Evolutionary conservation across 2,797 vertebrate genomes (phyloP).

Genomic region (Margarornis squamiger): DNA sequence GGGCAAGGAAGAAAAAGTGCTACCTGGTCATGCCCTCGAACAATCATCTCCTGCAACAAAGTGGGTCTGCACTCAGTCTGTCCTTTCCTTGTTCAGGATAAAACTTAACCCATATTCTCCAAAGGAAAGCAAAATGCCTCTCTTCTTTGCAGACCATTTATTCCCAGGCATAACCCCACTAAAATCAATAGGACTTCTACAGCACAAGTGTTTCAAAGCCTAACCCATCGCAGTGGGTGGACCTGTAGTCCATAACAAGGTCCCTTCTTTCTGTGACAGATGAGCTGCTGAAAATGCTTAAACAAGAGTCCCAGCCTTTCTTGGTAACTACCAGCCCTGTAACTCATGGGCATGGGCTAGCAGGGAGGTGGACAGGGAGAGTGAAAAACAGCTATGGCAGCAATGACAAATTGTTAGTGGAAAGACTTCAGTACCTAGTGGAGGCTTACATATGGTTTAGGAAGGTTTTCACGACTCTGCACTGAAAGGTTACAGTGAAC

Average conservation of each 20-base stretch:
- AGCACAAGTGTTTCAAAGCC: neutral
- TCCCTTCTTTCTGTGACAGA: neutral
- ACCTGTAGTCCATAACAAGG: neutral
- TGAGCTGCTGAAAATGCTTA: neutral
- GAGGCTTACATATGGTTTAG: accelerated
- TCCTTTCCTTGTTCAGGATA: neutral
- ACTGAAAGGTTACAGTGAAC: neutral
- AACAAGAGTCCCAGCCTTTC: accelerated
- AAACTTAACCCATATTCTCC: neutral
- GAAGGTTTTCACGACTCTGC: neutral
- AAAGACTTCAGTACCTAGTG: accelerated
- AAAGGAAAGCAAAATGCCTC: neutral
- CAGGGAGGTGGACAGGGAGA: accelerated
- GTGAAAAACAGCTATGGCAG: accelerated
- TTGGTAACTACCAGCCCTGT: neutral
- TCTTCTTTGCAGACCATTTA: neutral
- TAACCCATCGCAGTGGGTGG: neutral
- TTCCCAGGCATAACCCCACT: neutral
- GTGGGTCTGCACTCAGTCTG: neutral
- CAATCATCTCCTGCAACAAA: neutral
- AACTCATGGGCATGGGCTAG: accelerated
- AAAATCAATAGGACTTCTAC: neutral
- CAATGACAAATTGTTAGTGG: neutral
- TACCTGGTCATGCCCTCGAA: neutral
- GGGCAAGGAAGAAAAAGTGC: neutral